Conservation (phyloP, 2,888 invertebrate genomes). For the Ichneumon xanthorius region DNA sequence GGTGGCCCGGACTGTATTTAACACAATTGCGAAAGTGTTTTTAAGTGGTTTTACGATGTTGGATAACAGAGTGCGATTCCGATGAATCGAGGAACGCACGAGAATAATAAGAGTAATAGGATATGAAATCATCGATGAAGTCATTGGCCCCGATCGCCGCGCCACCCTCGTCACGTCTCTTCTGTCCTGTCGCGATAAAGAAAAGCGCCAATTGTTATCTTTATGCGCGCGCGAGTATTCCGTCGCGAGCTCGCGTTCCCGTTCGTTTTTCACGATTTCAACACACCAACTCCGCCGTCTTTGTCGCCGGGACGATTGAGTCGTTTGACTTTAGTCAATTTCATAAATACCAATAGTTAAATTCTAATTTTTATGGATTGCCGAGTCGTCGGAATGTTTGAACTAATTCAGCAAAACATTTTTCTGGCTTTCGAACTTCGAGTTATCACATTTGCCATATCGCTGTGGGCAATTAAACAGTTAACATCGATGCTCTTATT, state of each 20-base stretch:
- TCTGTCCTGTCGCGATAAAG: conserved; percentile 72
- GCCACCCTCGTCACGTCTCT: conserved; percentile 48
- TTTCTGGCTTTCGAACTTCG: not conserved
- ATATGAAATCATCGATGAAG: conserved; percentile 68
- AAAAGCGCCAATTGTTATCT: conserved; percentile 80
- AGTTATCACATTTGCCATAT: not conserved
- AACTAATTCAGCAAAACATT: not conserved
- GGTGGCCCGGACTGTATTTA: not conserved
- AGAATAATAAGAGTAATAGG: conserved; percentile 34
- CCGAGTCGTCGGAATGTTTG: not conserved
- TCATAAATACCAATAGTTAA: not conserved
- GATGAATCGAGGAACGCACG: conserved; percentile 15
- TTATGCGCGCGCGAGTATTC: conserved; percentile 70
- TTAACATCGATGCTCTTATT: not conserved
- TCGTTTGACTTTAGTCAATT: conserved; percentile 24
- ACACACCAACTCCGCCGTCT: conserved; percentile 39
- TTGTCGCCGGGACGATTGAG: conserved; percentile 60
- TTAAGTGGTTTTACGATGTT: not conserved
- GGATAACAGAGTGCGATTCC: not conserved
- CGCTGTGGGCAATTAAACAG: not conserved
- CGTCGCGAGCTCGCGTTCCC: conserved; percentile 39
- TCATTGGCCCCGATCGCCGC: conserved; percentile 76
- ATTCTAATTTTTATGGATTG: not conserved
- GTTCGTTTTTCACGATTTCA: conserved; percentile 30
- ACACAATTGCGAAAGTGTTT: conserved; percentile 1